Evolutionary conservation across 2,888 invertebrate species (phyloP), one percentile per base, ranked within the genome.

Genomic region (Eurois occulta): DNA sequence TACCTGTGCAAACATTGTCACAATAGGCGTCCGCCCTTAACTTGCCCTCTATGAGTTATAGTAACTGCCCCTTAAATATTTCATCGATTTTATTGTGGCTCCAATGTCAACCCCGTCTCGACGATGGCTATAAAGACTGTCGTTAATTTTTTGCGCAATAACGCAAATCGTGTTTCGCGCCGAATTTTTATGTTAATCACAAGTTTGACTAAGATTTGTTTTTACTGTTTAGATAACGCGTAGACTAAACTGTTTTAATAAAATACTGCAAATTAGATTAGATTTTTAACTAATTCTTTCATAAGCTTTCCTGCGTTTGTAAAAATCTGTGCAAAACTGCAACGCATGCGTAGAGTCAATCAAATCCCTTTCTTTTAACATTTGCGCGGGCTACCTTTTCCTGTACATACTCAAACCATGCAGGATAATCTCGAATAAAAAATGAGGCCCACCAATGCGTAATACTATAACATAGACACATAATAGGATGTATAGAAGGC

Each of bases 51-150:
- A 94, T 95, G 95, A 96, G 91, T 95, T 95, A 96, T 94, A 90
- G 90, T 88, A 86, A 90, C 92, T 92, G 93, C 92, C 95, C 95
- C 94, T 93, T 92, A 93, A 94, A 96, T 96, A 96, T 95, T 95
- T 96, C 96, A 96, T 96, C 95, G 95, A 96, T 96, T 96, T 96
- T 96, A 96, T 96, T 96, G 93, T 95, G 96, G 96, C 96, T 95
- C 96, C 96, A 90, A 94, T 96, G 96, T 96, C 96, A 96, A 95
- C 95, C 93, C 90, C 91, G 96, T 96, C 96, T 95, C 95, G 95
- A 91, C 95, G 93, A 93, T 90, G 89, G 90, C 93, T 93, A 94
- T 95, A 95, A 95, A 95, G 91, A 91, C 92, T 85, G 92, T 92
- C 93, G 91, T 93, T 91, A 91, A 91, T 91, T 92, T 92, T 95